Percentiles rank a stretch among this genome's conserved stretches.
Conservation (phyloP, 1,140 invertebrate species). For the Orussus abietinus region DNA sequence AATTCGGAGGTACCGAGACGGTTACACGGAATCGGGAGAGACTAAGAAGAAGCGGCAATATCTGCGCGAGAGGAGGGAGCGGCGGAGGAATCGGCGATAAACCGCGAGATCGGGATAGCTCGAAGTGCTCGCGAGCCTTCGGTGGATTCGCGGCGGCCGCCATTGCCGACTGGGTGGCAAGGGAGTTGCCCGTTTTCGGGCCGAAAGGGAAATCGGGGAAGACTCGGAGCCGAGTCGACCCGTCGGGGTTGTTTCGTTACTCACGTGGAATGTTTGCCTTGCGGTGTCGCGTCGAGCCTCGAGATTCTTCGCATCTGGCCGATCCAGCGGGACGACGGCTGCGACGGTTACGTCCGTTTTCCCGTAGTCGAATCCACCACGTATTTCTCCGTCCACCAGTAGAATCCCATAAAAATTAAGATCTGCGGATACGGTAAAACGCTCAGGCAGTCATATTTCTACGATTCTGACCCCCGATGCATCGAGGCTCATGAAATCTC, state of each 20-base stretch:
- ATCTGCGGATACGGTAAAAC: slow-evolving; percentile 23
- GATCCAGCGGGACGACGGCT: slow-evolving; percentile 32
- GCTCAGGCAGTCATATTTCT: slow-evolving; percentile 39
- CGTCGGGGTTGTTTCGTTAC: too few species aligned
- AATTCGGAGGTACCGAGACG: too few species aligned
- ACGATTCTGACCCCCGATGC: slow-evolving; percentile 35
- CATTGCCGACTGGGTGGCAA: slow-evolving; percentile 28
- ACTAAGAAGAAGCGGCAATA: too few species aligned
- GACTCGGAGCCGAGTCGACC: too few species aligned
- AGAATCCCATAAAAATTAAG: slow-evolving; percentile 27
- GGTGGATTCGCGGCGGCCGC: slow-evolving; percentile 25
- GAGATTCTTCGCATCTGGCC: slow-evolving; percentile 40
- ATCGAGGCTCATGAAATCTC: slow-evolving; percentile 43
- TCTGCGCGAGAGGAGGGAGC: too few species aligned
- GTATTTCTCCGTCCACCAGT: slow-evolving; percentile 25
- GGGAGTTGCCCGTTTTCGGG: slow-evolving; percentile 35
- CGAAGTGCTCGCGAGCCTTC: too few species aligned
- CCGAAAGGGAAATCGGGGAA: too few species aligned
- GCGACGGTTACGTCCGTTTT: slow-evolving; percentile 33
- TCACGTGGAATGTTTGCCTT: slow-evolving; percentile 41
- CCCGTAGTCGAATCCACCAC: slow-evolving; percentile 14
- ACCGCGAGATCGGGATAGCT: too few species aligned
- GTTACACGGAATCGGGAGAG: too few species aligned
- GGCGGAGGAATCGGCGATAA: too few species aligned
- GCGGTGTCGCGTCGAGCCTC: slow-evolving; percentile 30